Evolutionary conservation across 2,113 vertebrate genomes (phyloP).

Genomic region (Ctenomys sociabilis): DNA sequence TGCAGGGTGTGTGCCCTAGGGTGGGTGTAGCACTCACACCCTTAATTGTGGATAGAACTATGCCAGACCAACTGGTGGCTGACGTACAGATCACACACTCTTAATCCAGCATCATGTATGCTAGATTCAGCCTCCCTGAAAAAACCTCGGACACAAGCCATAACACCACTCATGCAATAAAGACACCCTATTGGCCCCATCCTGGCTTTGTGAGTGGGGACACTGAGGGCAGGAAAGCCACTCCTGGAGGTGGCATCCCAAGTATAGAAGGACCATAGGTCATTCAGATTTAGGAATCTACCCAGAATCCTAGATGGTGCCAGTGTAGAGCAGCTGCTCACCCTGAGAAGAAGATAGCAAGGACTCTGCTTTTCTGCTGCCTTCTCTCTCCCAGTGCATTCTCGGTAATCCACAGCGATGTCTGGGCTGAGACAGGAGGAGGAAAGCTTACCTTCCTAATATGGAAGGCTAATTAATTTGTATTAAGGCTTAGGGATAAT

Average conservation of each 20-base stretch:
- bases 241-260: not conserved
- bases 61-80: not conserved
- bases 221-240: not conserved
- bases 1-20: not conserved
- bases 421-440: slow-evolving; percentile 54
- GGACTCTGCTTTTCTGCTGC: not conserved
- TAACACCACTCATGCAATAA: not conserved
- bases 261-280: not conserved
- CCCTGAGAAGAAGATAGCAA: not conserved
- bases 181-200: not conserved
- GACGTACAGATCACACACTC: not conserved
- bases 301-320: not conserved
- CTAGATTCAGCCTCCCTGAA: not conserved
- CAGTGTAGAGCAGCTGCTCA: not conserved
- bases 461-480: slow-evolving; percentile 81
- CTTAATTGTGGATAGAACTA: not conserved
- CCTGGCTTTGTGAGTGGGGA: not conserved
- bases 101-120: not conserved
- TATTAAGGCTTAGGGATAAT: slow-evolving; percentile 79
- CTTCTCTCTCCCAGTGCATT: not conserved
- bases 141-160: not conserved
- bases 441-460: slow-evolving; percentile 58
- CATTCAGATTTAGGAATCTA: not conserved
- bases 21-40: not conserved
- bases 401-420: slow-evolving; percentile 45